phyloP scores from a whole-genome alignment of 2,113 vertebrate genomes.

The Cebidichthys violaceus region DNA sequence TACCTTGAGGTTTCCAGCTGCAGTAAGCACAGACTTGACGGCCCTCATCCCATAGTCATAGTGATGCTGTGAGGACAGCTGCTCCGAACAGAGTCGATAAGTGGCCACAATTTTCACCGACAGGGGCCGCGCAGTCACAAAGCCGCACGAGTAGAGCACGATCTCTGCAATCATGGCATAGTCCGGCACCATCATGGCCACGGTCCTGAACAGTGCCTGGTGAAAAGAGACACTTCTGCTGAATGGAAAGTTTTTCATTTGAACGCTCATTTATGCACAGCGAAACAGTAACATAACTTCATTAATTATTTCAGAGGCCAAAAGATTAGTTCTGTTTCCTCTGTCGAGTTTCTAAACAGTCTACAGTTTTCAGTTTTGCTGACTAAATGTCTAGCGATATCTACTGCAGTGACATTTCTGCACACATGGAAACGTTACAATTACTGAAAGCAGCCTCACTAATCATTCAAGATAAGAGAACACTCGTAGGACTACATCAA shows the following conservation, averaged over 20 bases:
- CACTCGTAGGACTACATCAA: background rate
- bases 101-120: conserved; percentile 93
- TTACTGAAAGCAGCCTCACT: background rate
- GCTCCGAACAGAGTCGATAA: conserved; percentile 90
- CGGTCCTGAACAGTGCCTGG: conserved; percentile 92
- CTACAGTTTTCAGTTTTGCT: background rate
- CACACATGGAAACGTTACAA: background rate
- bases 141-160: conserved; percentile 92
- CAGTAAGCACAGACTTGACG: conserved; percentile 92
- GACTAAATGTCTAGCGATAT: background rate
- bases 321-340: background rate
- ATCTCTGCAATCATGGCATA: conserved; percentile 96
- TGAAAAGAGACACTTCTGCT: background rate
- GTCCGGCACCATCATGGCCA: conserved; percentile 96
- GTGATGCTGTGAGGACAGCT: conserved; percentile 91
- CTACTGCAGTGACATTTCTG: background rate
- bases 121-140: conserved; percentile 90
- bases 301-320: background rate
- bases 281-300: background rate
- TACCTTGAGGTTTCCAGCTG: conserved; percentile 94
- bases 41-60: conserved; percentile 95
- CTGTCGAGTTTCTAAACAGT: background rate
- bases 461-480: background rate
- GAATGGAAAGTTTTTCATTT: background rate
- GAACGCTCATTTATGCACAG: no score